phyloP scores from a whole-genome alignment of 2,888 invertebrate species.

The Rosalia funebris region DNA sequence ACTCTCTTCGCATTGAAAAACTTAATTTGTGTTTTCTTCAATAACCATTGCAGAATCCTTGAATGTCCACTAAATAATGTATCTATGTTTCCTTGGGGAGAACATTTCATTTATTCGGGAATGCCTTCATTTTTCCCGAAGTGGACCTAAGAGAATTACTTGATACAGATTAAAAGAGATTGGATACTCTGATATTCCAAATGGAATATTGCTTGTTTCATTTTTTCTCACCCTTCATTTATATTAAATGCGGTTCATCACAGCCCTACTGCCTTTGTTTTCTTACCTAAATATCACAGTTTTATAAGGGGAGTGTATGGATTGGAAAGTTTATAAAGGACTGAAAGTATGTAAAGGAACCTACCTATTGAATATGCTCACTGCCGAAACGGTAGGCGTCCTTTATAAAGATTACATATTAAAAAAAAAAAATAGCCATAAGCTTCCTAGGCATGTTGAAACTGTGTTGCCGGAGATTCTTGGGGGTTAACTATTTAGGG shows the following conservation, averaged over 20 bases:
- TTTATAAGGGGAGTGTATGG: too few species aligned
- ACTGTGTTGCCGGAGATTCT: too few species aligned
- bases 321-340: too few species aligned
- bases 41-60: constrained; percentile 45
- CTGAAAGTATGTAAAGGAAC: too few species aligned
- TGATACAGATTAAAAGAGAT: constrained; percentile 66
- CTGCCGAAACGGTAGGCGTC: too few species aligned
- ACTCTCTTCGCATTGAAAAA: too few species aligned
- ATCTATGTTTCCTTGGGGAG: constrained; percentile 58
- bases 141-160: constrained; percentile 63
- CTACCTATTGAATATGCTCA: too few species aligned
- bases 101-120: constrained; percentile 64
- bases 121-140: constrained; percentile 64
- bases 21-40: constrained; percentile 39
- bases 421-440: too few species aligned
- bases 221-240: constrained; percentile 50
- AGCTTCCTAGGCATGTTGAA: too few species aligned
- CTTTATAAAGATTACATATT: too few species aligned
- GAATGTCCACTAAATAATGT: constrained; percentile 60
- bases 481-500: too few species aligned
- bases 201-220: constrained; percentile 58
- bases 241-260: constrained; percentile 46
- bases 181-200: constrained; percentile 61
- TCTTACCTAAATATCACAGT: neutral
- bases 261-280: constrained; percentile 22